Base-by-base conservation (phyloP, 1,140 invertebrate species). In the Teleogryllus occipitalis region DNA sequence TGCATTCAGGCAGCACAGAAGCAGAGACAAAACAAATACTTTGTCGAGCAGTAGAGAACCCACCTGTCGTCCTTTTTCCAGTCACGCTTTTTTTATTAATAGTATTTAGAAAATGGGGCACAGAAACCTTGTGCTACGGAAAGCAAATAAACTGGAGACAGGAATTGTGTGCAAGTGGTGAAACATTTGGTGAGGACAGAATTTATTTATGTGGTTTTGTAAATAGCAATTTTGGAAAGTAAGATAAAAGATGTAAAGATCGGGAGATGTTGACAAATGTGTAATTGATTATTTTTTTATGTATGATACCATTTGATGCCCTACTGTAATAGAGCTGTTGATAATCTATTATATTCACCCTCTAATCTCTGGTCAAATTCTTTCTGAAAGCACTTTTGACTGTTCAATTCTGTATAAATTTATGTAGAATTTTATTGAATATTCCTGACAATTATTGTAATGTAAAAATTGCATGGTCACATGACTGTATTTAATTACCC, bases 1-100 rank as follows among this genome's bases (percentile, higher is more conserved):
- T 99, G 98, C 88, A 93, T 99, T 75, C 92, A 96, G 84, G 96
- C 97, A 72, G 95, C 94, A 10, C 86, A 91, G 74, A 96, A 96
- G 85, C 93, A 95, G 83, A 91, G 91, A 82, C 86, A 91, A 83
- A 88, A 86, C 46, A 87, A 88, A 83, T 87, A 87, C 83, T 90
- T 83, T 80, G 75, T 49, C 83, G 82, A 81, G 77, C 54, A 14
- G 54, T 65, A 65, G 18, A 65, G 10, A 65, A 18, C 18, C 10
- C 18, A 18, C 54, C 54, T 14, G 18, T 65, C 18, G 7, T 65
- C 27, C 54, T 65, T 65, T 14, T 65, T 18, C 54, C 54, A 14
- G 10, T 18, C 54, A 65, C 54, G 54, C 54, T 65, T 65, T 65
- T 65, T 7, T 65, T 65, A 14, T 7, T 18, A 14, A 65, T 65